Evolutionary conservation across 1,140 invertebrate genomes (phyloP).

Genomic region (Helicoverpa armigera): DNA sequence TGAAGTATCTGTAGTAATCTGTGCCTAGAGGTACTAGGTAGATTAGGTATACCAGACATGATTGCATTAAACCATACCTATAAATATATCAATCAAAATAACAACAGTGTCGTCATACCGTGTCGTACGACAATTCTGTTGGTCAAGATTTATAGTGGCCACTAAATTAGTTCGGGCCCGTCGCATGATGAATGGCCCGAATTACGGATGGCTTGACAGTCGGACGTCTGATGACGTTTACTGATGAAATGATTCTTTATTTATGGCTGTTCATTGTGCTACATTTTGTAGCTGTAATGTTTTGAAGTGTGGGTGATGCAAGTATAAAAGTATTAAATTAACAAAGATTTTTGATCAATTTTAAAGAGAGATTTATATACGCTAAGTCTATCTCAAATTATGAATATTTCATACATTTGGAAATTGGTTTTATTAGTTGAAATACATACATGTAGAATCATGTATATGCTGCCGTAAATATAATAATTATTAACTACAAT

Average conservation of each 20-base stretch:
- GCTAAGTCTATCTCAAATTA: too few relatives aligned
- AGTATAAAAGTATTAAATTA: too few relatives aligned
- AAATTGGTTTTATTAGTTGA: too few relatives aligned
- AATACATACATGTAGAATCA: too few relatives aligned
- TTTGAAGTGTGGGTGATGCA: neutral
- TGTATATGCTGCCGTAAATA: too few relatives aligned
- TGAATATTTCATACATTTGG: too few relatives aligned
- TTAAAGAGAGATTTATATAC: too few relatives aligned
- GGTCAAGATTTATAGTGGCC: conserved; percentile 46
- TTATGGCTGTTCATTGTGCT: neutral
- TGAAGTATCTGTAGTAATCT: too few relatives aligned
- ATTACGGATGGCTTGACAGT: conserved; percentile 16
- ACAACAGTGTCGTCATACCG: conserved; percentile 16
- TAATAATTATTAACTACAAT: too few relatives aligned
- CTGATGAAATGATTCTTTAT: conserved; percentile 7
- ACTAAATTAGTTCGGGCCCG: conserved; percentile 51
- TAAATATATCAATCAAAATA: conserved; percentile 10
- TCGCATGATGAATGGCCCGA: conserved; percentile 42
- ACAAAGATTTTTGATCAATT: too few relatives aligned
- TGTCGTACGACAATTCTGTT: conserved; percentile 44
- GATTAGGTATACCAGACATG: neutral
- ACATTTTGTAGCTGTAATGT: neutral
- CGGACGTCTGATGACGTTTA: conserved; percentile 24
- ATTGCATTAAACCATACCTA: neutral
- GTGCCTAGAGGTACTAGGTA: neutral